These are phyloP conservation scores for Solenopsis fugax DNA, from an alignment of 1,140 invertebrate genomes.

Conservation along the genomic window DNA sequence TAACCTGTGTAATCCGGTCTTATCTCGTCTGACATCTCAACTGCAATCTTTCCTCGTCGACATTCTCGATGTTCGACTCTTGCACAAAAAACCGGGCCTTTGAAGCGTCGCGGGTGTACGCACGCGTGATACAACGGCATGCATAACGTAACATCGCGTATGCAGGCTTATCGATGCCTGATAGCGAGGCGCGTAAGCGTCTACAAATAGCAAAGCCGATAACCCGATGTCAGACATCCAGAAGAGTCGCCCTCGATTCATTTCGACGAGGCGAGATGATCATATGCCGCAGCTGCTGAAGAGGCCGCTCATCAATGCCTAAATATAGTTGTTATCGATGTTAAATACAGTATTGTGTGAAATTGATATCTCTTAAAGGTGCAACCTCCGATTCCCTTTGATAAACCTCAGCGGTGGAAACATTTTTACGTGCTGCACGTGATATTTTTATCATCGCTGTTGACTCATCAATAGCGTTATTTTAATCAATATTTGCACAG, in stretches of 20 bases:
- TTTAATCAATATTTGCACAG: neutral
- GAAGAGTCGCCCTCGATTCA: conserved; percentile 30
- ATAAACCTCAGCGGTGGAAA: neutral
- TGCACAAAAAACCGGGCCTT: neutral
- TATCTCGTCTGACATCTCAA: neutral
- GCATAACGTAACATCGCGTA: conserved; percentile 44
- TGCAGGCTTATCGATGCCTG: conserved; percentile 33
- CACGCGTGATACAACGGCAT: neutral
- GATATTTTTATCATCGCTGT: conserved; percentile 28
- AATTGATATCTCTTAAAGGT: conserved; percentile 4
- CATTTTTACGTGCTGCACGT: neutral
- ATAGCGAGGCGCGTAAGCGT: conserved; percentile 26
- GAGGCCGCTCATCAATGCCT: neutral
- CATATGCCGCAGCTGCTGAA: neutral
- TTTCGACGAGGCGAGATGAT: conserved; percentile 13
- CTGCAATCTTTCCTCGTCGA: neutral
- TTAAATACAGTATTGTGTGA: neutral
- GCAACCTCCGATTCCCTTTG: neutral
- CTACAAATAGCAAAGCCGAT: conserved; percentile 53
- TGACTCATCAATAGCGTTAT: neutral
- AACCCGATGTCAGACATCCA: conserved; percentile 45
- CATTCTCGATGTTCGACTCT: neutral
- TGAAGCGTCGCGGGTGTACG: neutral
- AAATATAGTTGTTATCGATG: conserved; percentile 26
- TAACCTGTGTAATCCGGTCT: neutral